Evolutionary conservation across 2,797 vertebrate genomes (phyloP), one percentile per base, ranked within the genome.

Genomic region (Enteromius treurensis): DNA sequence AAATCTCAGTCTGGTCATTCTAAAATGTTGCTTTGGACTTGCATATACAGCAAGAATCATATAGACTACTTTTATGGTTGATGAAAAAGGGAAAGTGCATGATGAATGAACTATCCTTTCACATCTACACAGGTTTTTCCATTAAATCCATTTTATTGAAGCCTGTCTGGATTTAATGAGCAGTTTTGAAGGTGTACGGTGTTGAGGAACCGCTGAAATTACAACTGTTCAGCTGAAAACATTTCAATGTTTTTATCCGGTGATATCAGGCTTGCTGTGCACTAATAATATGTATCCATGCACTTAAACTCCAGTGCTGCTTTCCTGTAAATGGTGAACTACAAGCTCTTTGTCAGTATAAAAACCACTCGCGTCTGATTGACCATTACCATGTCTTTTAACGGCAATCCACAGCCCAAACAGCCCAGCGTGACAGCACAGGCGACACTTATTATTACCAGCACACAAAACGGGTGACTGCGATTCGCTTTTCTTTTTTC

Each of bases 351-450:
- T 74, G 47, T 80, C 70, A 26, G 45, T 37, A 82, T 82, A 75
- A 51, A 81, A 75, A 49, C 14, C 80, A 75, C 45, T 82, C 47
- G n/a, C 23, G 17, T 82, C 37, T 68, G 80, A 82, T 68, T 67
- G 71, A 75, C 47, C 71, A 82, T 82, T 82, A 76, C 32, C 62
- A 42, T 42, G 71, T 82, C 71, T 55, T 76, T 76, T 82, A 82
- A 55, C 23, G 0, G 47, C 60, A 76, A 68, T 76, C 60, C 60
- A 26, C 62, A 42, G 23, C n/a, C 26, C 37, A 58, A 58, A 70
- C 67, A 71, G 34, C 80, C 29, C 80, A 67, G 58, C 70, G 5
- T 53, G 80, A 75, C 58, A 40, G 69, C 58, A 80, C 10, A 15
- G 58, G 21, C 70, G 15, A 42, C 62, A 67, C 45, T 53, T 67